Evolutionary conservation across 30 jellyfish, hydroid and myxozoan species (phyloP).

Genomic region (Turritopsis rubra): DNA sequence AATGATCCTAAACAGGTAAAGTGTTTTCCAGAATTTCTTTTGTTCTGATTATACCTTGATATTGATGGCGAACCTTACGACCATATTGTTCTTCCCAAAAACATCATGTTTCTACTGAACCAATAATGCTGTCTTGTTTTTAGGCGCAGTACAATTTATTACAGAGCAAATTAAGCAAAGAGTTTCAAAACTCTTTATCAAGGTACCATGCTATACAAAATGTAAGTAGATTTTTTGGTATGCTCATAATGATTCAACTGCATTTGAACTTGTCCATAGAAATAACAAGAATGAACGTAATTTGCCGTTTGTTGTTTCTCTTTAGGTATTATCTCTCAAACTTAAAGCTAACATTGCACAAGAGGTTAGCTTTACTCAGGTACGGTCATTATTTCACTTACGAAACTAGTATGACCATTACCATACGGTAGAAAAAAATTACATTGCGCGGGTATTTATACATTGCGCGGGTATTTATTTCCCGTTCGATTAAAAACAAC

Average conservation of each 20-base stretch:
- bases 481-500: too few relatives aligned
- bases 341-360: constrained; percentile 52
- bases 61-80: too few relatives aligned
- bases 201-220: constrained; percentile 87
- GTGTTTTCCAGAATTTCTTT: neutral
- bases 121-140: too few relatives aligned
- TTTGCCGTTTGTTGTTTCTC: neutral
- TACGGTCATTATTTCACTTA: neutral
- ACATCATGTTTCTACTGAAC: too few relatives aligned
- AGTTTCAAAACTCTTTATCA: constrained; percentile 71
- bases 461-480: too few relatives aligned
- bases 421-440: too few relatives aligned
- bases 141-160: constrained; percentile 54
- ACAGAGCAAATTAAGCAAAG: constrained; percentile 52
- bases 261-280: too few relatives aligned
- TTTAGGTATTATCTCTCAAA: constrained; percentile 55
- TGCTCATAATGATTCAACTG: neutral
- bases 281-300: neutral
- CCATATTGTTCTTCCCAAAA: too few relatives aligned
- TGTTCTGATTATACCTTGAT: neutral
- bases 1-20: constrained; percentile 12
- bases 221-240: constrained; percentile 32
- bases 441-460: too few relatives aligned
- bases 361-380: constrained; percentile 38
- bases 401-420: too few relatives aligned